Evolutionary conservation across 2,888 invertebrate genomes (phyloP).

Genomic region (Nemapogon koenigi): DNA sequence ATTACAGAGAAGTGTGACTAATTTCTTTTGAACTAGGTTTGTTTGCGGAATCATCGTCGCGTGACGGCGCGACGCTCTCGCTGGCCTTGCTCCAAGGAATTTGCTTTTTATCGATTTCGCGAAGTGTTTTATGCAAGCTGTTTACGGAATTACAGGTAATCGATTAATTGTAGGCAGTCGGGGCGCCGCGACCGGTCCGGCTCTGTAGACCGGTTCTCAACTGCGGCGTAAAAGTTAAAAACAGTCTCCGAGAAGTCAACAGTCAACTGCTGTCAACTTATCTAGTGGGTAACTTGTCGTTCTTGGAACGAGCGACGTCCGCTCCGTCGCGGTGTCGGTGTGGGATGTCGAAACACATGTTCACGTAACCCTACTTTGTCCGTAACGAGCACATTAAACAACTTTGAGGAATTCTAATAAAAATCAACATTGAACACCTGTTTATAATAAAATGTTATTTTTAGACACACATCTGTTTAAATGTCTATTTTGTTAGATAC

Average conservation of each 20-base stretch:
- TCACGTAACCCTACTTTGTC: no score
- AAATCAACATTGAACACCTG: no score
- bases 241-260: neutral
- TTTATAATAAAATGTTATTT: no score
- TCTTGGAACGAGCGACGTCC: neutral
- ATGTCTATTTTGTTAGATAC: no score
- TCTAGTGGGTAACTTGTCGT: neutral
- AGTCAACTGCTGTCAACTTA: no score
- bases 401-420: no score
- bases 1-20: no score
- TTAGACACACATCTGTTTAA: no score
- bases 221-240: neutral
- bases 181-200: neutral
- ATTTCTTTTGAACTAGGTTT: neutral
- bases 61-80: neutral
- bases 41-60: neutral
- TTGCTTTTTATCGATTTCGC: slow-evolving; percentile 2
- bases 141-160: slow-evolving; percentile 1
- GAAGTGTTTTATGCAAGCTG: neutral
- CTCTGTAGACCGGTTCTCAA: neutral
- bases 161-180: no score
- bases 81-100: slow-evolving; percentile 1
- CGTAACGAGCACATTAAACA: no score
- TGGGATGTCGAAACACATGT: no score
- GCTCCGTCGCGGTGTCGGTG: no score